Evolutionary conservation across 2,888 invertebrate species (phyloP), one percentile per base, ranked within the genome.

Genomic region (Apantesis nais): DNA sequence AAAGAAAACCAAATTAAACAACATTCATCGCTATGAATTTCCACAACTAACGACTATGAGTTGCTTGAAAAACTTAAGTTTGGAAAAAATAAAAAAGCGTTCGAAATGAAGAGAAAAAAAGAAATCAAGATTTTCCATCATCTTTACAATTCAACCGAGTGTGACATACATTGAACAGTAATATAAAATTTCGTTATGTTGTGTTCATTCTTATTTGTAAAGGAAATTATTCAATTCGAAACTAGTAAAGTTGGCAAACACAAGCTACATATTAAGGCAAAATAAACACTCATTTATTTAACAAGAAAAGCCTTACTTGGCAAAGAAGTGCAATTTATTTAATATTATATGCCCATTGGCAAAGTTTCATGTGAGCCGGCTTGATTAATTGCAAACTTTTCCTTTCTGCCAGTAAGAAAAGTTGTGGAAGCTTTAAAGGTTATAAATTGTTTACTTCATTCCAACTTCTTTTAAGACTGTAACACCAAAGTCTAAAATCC

Each of bases 281-380:
- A 37, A 52, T 41, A 63, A 68, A 63, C 31, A 5, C 39, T 55
- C 44, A 22, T 37, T 48, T 64, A 69, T 64, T 60, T 52, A 52
- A 62, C 60, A 29, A 52, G n/a, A 55, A 41, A 34, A 44, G 25
- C 44, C 60, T 25, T 37, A 61, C 64, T 69, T 48, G 48, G 16
- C 19, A 19, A 34, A 39, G 58, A 68, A 66, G 62, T 71, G 70
- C 66, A 74, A 72, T 74, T 80, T 71, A 70, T 78, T 72, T 74
- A 74, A 80, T 74, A 71, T 78, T 70, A 77, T 68, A 64, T 63
- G 55, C 29, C 64, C 58, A 55, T 64, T 41, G 58, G 63, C 12
- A 25, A 34, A 71, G 62, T 69, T 74, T 73, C 62, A 67, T 48
- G 65, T 62, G 70, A 73, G 39, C 31, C 63, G 61, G 60, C 72